Evolutionary conservation across 2,888 invertebrate species (phyloP), one percentile per base, ranked within the genome.

Genomic region (Villa cingulata): DNA sequence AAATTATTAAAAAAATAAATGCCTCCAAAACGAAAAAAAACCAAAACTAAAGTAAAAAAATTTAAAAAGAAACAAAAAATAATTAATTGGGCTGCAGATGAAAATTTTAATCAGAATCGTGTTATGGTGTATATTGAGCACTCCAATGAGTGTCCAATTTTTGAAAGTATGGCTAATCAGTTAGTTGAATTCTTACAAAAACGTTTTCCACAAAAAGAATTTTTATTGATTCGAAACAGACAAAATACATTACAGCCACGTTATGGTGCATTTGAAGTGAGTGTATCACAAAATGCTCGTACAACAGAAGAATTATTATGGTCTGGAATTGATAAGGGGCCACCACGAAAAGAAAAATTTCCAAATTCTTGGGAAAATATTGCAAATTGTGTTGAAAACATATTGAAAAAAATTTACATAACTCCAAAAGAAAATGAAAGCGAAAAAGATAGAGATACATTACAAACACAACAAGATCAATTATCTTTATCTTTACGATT

Each of bases 301-400:
- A 63, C 65, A 12, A 62, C 64, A 3, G 23, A 54, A 19, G 55
- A 59, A 14, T 19, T 51, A 4, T 9, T 63, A 16, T 63, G 63
- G 63, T 58, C 58, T 16, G 67, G 67, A 4, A 16, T 67, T 10
- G 54, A 55, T 1, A 55, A 51, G 17, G 67, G 67, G 4, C 67
- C 67, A 3, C 67, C 67, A 3, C 54, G 67, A 2, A 57, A 61
- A 4, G 65, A 66, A 45, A 67, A 67, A 53, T 64, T 67, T 51
- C 65, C 65, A 1, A 17, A 27, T 0, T 41, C 51, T 3, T 66
- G 52, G 41, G 59, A 59, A 9, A 9, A 41, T 0, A 46, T 67
- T 0, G 4, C 20, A 37, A 37, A 32, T 7, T 10, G 9, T 32
- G 37, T 17, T 43, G 34, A 37, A 19, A 18, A 40, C 19, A 40